A percentile compares a stretch with the other conserved stretches of the same genome.
phyloP scores from a whole-genome alignment of 2,888 invertebrate genomes.

The Tupiocoris notatus region DNA sequence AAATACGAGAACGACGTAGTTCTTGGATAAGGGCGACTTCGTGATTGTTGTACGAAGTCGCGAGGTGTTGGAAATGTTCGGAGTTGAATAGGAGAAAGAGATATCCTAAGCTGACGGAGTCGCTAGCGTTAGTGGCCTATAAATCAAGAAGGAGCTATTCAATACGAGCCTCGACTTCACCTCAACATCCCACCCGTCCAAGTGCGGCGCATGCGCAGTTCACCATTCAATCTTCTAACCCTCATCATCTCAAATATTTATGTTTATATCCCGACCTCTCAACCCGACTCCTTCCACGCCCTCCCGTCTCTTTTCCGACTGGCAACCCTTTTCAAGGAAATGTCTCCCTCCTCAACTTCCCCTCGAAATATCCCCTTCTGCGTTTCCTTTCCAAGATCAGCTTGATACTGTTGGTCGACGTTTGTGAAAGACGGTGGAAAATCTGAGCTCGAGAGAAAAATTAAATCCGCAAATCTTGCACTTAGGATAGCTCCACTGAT shows the following conservation, averaged over 20 bases:
- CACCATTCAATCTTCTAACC: slow-evolving; percentile 42
- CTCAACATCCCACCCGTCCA: neutral
- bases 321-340: neutral
- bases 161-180: slow-evolving; percentile 18
- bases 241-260: slow-evolving; percentile 44
- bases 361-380: neutral
- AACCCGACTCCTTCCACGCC: slow-evolving; percentile 3
- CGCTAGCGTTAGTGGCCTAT: slow-evolving; percentile 39
- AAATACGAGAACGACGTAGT: neutral
- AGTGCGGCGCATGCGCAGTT: slow-evolving; percentile 27
- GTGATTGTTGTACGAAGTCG: neutral
- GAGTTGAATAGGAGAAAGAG: slow-evolving; percentile 11
- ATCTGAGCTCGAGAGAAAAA: too few species aligned
- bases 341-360: neutral
- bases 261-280: slow-evolving; percentile 33
- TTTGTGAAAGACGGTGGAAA: neutral
- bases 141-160: slow-evolving; percentile 42
- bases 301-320: neutral
- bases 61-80: neutral
- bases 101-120: slow-evolving; percentile 30
- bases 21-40: neutral
- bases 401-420: neutral
- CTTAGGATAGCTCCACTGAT: too few species aligned
- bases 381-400: neutral
- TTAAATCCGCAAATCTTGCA: too few species aligned